Base-by-base conservation (phyloP, 37 sponge, comb jelly and placozoan species). In the Halisarca cf. caerulea region DNA sequence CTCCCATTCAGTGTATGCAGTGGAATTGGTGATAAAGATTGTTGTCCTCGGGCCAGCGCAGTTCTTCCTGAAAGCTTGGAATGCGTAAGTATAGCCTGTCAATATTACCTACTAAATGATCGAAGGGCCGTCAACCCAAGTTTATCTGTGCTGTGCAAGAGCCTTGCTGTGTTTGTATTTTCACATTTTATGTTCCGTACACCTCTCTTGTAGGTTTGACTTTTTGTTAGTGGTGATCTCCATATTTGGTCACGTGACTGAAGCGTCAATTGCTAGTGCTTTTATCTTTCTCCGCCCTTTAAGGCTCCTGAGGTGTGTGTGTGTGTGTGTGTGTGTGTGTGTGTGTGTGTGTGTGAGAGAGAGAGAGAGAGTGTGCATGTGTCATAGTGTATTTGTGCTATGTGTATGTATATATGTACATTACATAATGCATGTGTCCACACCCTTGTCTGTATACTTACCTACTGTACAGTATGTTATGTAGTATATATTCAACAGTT, bases 21-120 rank as follows among this genome's bases (percentile, higher is more conserved):
- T 81, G 43, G 95, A 95, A 60, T 78, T 89, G 17, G n/a, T 59
- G 15, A 32, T 92, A 34, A 95, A 85, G 61, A 81, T 95, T 8
- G 15, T 95, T 30, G 90, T 86, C 0, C 47, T 81, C 9, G 95
- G 95, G 9, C 88, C 83, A 1, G 17, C 41, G 58, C 51, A 81
- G 2, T 95, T 91, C 75, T 95, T 91, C 90, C 81, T 71, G 17
- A 84, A 87, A 32, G 43, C 85, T 15, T 89, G 95, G 92, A 89
- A 95, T 33, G 38, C 85, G 92, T 94, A 55, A 83, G 88, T 90
- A 18, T 24, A 1, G 20, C n/a, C n/a, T n/a, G n/a, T n/a, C n/a
- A n/a, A n/a, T n/a, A n/a, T n/a, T n/a, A n/a, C n/a, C n/a, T n/a
- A n/a, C n/a, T n/a, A n/a, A n/a, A n/a, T n/a, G n/a, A n/a, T n/a